Conservation (phyloP, 2,888 invertebrate species). For the Harmothoe impar region DNA sequence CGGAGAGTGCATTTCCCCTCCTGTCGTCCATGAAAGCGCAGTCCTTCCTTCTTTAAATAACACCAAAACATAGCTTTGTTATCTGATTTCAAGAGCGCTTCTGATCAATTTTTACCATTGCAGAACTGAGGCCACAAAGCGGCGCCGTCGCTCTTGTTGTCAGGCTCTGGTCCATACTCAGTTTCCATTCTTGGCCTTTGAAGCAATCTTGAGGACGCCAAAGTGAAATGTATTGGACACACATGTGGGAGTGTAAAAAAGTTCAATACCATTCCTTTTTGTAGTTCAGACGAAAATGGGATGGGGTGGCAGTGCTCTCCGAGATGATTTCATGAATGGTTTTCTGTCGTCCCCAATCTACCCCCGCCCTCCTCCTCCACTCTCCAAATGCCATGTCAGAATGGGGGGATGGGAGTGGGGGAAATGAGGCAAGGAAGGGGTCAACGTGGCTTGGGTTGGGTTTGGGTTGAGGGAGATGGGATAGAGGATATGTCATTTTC, state of each 20-base stretch:
- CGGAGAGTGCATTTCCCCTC: slow-evolving; percentile 44
- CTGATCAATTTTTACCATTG: slow-evolving; percentile 60
- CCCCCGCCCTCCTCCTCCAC: too few relatives aligned
- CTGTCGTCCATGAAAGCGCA: slow-evolving; percentile 11
- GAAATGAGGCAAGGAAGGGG: too few relatives aligned
- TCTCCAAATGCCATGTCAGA: too few relatives aligned
- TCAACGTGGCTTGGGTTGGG: too few relatives aligned
- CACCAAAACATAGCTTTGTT: slow-evolving; percentile 58
- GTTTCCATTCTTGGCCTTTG: slow-evolving; percentile 49
- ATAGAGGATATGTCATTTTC: too few relatives aligned
- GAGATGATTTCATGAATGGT: too few relatives aligned
- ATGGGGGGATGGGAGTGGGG: too few relatives aligned
- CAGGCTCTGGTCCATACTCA: not conserved
- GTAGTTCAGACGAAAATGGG: not conserved
- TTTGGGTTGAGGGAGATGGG: too few relatives aligned
- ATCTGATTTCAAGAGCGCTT: slow-evolving; percentile 51
- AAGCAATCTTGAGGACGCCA: slow-evolving; percentile 39
- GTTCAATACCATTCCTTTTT: slow-evolving; percentile 45
- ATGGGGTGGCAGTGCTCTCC: too few relatives aligned
- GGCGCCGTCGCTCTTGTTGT: not conserved
- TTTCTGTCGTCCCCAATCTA: too few relatives aligned
- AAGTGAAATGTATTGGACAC: slow-evolving; percentile 61
- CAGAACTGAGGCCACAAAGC: slow-evolving; percentile 49
- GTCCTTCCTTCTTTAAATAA: slow-evolving; percentile 38
- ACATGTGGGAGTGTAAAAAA: slow-evolving; percentile 58